Evolutionary conservation across 2,797 vertebrate genomes (phyloP).

Genomic region (Pristis pectinata): DNA sequence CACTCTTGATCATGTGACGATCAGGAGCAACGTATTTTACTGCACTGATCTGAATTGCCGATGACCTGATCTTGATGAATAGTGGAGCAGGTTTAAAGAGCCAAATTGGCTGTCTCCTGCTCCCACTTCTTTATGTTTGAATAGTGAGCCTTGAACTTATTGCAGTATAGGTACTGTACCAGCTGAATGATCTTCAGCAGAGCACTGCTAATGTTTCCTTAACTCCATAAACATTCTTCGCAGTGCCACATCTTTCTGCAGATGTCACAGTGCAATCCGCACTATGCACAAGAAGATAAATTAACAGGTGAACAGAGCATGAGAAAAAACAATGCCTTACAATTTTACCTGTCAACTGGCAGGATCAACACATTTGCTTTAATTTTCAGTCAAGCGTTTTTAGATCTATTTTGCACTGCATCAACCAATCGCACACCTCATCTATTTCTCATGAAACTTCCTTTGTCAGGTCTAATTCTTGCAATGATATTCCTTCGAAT

Average conservation of each 20-base stretch:
- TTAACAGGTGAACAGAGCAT: not conserved
- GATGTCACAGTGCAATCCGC: not conserved
- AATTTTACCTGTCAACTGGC: not conserved
- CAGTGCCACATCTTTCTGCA: not conserved
- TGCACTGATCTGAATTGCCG: not conserved
- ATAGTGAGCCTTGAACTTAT: no score
- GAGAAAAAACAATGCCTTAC: not conserved
- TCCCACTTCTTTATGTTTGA: no score
- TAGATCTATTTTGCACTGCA: not conserved
- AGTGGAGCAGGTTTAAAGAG: no score
- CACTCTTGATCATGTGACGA: not conserved
- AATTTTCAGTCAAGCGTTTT: not conserved
- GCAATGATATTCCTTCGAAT: not conserved
- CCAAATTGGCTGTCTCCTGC: no score
- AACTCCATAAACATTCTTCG: not conserved
- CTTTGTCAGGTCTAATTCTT: conserved; percentile 6
- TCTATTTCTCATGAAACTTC: not conserved
- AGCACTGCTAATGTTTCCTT: not conserved
- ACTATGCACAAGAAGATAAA: not conserved
- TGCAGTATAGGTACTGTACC: no score
- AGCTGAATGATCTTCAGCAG: not conserved
- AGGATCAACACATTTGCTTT: conserved; percentile 10
- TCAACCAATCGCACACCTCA: not conserved
- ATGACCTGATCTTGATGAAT: no score
- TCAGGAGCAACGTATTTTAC: not conserved